Conservation (phyloP, 2,888 invertebrate genomes). For the Dusona sp. region DNA sequence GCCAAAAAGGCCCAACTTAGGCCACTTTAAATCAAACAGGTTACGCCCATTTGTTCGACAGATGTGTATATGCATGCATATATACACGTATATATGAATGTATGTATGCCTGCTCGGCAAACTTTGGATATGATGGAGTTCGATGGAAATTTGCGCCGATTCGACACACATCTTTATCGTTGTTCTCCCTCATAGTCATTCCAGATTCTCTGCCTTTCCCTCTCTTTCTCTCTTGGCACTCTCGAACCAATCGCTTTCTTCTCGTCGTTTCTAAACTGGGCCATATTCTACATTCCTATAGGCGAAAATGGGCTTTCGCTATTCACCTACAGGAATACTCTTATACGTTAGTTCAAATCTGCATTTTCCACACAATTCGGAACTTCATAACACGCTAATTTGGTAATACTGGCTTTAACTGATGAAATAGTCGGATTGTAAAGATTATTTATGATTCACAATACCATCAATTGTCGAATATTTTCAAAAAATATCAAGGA, state of each 20-base stretch:
- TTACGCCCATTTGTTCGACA: conserved; percentile 25
- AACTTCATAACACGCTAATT: not conserved
- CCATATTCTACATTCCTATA: conserved; percentile 41
- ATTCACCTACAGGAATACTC: conserved; percentile 1
- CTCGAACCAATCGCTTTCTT: conserved; percentile 35
- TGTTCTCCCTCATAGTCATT: conserved; percentile 14
- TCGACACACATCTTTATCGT: conserved; percentile 63
- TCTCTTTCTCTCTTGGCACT: conserved; percentile 22
- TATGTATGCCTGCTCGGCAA: conserved; percentile 55
- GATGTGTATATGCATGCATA: not conserved
- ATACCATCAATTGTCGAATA: not conserved
- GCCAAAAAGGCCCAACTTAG: not conserved
- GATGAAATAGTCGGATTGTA: not conserved
- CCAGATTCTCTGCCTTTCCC: conserved; percentile 8
- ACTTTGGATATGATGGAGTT: conserved; percentile 72
- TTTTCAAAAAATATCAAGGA: not conserved
- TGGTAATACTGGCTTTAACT: not conserved
- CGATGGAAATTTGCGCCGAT: conserved; percentile 71
- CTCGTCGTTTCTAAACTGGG: conserved; percentile 57
- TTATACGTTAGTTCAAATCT: conserved; percentile 3
- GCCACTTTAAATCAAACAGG: not conserved
- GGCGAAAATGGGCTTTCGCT: not conserved
- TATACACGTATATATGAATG: not conserved
- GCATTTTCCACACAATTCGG: not conserved
- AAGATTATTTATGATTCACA: not conserved